Conservation (phyloP, 2,888 invertebrate genomes). For the Conops quadrifasciatus region DNA sequence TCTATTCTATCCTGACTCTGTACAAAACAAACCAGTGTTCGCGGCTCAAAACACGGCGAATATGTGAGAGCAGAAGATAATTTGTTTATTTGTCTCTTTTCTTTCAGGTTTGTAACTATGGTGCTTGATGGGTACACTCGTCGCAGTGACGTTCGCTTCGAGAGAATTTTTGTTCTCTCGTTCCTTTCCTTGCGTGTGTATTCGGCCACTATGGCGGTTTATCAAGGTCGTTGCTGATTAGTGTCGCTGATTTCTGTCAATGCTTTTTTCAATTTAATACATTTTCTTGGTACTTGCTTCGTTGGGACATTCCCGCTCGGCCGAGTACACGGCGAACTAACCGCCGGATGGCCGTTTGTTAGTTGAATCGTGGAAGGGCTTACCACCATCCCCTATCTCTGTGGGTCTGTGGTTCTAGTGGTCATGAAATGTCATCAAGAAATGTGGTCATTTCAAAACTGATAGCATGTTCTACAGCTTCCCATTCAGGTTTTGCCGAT, state of each 20-base stretch:
- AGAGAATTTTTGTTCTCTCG: neutral
- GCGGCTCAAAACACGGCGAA: too few relatives aligned
- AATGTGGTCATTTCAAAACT: neutral
- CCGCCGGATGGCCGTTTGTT: conserved; percentile 25
- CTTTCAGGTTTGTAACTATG: too few relatives aligned
- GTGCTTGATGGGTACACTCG: too few relatives aligned
- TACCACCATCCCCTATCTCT: neutral
- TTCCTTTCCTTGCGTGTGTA: neutral
- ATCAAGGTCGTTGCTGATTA: conserved; percentile 62
- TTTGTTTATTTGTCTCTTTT: conserved; percentile 15
- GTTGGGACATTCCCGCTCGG: conserved; percentile 28
- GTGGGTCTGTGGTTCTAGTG: neutral
- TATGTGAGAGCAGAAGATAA: neutral
- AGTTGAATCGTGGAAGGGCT: conserved; percentile 17
- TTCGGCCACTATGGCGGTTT: conserved; percentile 44
- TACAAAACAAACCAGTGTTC: too few relatives aligned
- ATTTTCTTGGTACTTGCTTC: conserved; percentile 29
- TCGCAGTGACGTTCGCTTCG: too few relatives aligned
- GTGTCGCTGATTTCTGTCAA: conserved; percentile 45
- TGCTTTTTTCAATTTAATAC: neutral
- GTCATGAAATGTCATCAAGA: neutral
- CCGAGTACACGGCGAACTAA: conserved; percentile 7
- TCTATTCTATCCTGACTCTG: too few relatives aligned
- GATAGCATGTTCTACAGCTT: conserved; percentile 19
- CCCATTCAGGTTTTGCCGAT: conserved; percentile 29